These are phyloP conservation scores for Alviniconcha marisindica DNA, from an alignment of 1,140 invertebrate genomes.

Conservation along the genomic window DNA sequence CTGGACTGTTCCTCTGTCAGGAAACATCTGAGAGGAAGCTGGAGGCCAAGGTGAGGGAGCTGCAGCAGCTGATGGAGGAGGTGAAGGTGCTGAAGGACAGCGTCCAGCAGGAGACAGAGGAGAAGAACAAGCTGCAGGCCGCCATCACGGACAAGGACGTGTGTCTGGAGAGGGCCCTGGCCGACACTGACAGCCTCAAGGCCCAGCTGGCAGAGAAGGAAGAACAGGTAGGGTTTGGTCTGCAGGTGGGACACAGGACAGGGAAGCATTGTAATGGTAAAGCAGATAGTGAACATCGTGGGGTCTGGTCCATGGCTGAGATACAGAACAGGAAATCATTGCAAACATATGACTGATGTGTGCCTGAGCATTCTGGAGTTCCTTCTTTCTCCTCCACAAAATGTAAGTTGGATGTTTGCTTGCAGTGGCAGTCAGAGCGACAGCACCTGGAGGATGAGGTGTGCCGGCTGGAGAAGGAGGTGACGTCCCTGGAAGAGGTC, in stretches of 20 bases:
- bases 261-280: too few relatives aligned
- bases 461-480: conserved; percentile 38
- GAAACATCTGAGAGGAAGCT: conserved; percentile 28
- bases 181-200: conserved; percentile 23
- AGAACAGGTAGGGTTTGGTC: not conserved
- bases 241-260: too few relatives aligned
- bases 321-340: too few relatives aligned
- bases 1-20: too few relatives aligned
- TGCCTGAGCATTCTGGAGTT: too few relatives aligned
- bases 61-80: conserved; percentile 2
- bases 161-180: conserved; percentile 28
- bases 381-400: too few relatives aligned
- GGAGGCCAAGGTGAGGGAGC: conserved; percentile 43
- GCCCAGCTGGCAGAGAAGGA: not conserved
- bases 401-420: too few relatives aligned
- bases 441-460: conserved; percentile 36
- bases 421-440: conserved; percentile 39
- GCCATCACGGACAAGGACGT: conserved; percentile 46
- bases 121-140: conserved; percentile 21
- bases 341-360: too few relatives aligned
- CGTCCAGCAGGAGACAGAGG: conserved; percentile 31
- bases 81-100: conserved; percentile 50
- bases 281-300: too few relatives aligned
- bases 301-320: too few relatives aligned
- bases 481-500: conserved; percentile 22